Conservation (phyloP, 1,140 invertebrate species). For the Cherax quadricarinatus region DNA sequence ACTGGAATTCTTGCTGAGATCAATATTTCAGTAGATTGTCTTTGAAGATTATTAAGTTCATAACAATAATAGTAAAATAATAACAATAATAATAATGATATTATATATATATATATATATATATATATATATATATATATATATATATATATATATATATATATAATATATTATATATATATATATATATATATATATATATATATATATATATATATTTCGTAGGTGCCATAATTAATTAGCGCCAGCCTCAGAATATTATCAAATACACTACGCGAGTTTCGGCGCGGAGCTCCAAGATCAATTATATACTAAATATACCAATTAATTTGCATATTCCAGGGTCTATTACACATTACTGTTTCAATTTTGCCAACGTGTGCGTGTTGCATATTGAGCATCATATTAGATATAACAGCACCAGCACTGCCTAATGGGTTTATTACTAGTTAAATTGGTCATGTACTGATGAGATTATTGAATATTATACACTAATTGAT, state of each 20-base stretch:
- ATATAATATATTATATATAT: neutral
- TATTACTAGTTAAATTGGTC: neutral
- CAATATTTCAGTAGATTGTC: too few relatives aligned
- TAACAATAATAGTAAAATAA: neutral
- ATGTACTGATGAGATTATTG: neutral
- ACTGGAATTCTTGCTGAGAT: too few relatives aligned
- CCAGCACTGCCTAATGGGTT: neutral
- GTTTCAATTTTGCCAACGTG: neutral
- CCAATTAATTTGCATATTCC: neutral
- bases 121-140: conserved; percentile 41
- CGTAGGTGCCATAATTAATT: too few relatives aligned
- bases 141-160: conserved; percentile 32
- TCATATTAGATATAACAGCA: neutral
- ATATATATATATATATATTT: neutral
- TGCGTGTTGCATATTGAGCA: neutral
- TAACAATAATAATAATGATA: too few relatives aligned
- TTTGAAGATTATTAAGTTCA: too few relatives aligned
- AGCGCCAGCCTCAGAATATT: too few relatives aligned
- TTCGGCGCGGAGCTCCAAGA: neutral
- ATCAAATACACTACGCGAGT: neutral
- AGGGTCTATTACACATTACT: neutral
- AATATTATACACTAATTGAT: neutral
- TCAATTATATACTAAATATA: conserved; percentile 13
- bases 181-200: conserved; percentile 48
- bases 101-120: too few relatives aligned